These are phyloP conservation scores for Galagoides demidoff DNA, from an alignment of 2,797 vertebrate species.

Conservation along the genomic window DNA sequence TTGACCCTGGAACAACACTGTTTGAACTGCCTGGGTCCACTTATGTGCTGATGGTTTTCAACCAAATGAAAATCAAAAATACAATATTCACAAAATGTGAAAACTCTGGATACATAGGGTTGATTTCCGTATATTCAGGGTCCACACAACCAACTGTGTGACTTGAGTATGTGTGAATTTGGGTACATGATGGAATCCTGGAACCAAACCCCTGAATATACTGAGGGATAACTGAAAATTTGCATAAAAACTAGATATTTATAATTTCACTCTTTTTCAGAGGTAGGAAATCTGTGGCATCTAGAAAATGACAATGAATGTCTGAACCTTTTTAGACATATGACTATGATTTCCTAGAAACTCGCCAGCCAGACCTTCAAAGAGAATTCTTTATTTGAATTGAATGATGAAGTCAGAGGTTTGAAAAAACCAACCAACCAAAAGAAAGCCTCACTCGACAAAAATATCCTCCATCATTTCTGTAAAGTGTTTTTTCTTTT, in stretches of 20 bases:
- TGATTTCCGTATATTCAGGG: not conserved
- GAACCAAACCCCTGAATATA: not conserved
- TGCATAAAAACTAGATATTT: not conserved
- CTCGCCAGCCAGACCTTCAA: not conserved
- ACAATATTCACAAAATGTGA: not conserved
- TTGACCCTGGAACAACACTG: not conserved
- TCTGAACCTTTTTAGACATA: not conserved
- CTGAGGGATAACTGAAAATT: not conserved
- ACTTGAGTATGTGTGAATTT: not conserved
- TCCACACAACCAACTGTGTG: not conserved
- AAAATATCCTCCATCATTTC: not conserved
- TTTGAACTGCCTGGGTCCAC: not conserved
- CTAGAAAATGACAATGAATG: not conserved
- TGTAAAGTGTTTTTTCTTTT: conserved; percentile 42
- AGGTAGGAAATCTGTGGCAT: not conserved
- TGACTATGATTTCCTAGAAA: not conserved
- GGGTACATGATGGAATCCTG: not conserved
- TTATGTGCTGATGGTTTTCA: not conserved
- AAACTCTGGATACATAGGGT: not conserved
- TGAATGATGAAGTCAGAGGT: not conserved
- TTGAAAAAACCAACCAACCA: not conserved
- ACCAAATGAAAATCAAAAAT: not conserved
- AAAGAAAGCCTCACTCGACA: not conserved
- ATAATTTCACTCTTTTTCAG: not conserved
- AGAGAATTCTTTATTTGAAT: not conserved